Percentiles rank a stretch among this genome's conserved stretches.
Evolutionary conservation across 2,888 invertebrate genomes (phyloP).

Genomic region (Drosophila helvetica): DNA sequence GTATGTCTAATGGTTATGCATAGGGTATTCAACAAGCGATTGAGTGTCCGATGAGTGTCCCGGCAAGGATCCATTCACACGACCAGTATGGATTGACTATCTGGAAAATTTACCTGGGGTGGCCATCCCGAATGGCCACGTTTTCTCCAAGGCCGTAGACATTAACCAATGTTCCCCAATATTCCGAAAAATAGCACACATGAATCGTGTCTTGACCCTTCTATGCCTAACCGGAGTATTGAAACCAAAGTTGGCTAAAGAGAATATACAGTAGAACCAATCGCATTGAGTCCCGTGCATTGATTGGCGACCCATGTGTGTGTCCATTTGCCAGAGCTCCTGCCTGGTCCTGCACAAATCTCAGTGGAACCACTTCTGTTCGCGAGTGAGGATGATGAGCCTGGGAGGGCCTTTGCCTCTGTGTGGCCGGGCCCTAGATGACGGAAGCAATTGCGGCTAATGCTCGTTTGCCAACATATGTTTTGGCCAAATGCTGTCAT

Average conservation of each 20-base stretch:
- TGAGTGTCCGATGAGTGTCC: no score
- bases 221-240: neutral
- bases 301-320: no score
- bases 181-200: neutral
- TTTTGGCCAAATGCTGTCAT: constrained; percentile 79
- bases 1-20: no score
- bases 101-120: no score
- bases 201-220: neutral
- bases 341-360: neutral
- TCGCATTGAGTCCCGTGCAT: neutral
- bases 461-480: constrained; percentile 77
- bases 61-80: no score
- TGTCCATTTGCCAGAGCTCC: no score
- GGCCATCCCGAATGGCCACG: neutral
- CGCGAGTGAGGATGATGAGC: neutral
- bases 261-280: neutral
- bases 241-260: neutral
- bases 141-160: no score
- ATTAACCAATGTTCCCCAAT: no score
- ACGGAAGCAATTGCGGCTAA: constrained; percentile 66
- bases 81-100: no score
- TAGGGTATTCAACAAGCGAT: no score
- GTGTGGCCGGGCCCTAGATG: neutral
- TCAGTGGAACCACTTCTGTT: neutral
- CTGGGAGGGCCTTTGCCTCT: neutral